Evolutionary conservation across 1,140 invertebrate species (phyloP), one percentile per base, ranked within the genome.

Genomic region (Arion vulgaris): DNA sequence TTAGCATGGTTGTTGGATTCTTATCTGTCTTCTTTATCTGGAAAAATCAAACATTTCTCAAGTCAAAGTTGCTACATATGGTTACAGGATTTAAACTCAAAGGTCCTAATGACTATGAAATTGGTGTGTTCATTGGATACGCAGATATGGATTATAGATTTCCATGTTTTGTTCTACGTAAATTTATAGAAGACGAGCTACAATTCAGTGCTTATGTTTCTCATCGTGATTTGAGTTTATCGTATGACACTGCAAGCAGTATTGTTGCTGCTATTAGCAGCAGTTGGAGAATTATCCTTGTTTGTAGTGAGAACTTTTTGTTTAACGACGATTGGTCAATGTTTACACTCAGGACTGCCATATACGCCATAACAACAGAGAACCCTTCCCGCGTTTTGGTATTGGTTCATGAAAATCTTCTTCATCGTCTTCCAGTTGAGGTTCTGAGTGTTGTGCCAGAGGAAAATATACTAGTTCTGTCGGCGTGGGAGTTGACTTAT

Each of bases 241-340:
- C 32, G 9, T 38, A 1, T 38, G 39, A 38, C 57, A 32, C 38
- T 11, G 38, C 76, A 15, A 49, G n/a, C 13, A 34, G 32, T 41
- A 57, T 78, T 26, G 53, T 66, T 34, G 57, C 39, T n/a, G 76
- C 51, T 23, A 78, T 78, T 0, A 66, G 26, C 7, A 11, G 2
- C 57, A 78, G 76, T 57, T 78, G 57, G 51, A 41, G 76, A 78
- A 68, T 78, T 19, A 17, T 78, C 11, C 45, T 78, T 19, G 76
- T 78, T 19, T 19, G 66, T 32, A 78, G 19, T n/a, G 32, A 78
- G 15, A 68, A 38, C 1, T 73, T 38, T 49, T 13, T 73, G 5
- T 41, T 28, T 7, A 41, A 73, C n/a, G 71, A 73, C 57, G 15
- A 76, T 1, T 78, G 76, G 76, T 66, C 45, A 5, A 1, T 66